Base-by-base conservation (phyloP, 2,888 invertebrate species). In the Buathra laborator region DNA sequence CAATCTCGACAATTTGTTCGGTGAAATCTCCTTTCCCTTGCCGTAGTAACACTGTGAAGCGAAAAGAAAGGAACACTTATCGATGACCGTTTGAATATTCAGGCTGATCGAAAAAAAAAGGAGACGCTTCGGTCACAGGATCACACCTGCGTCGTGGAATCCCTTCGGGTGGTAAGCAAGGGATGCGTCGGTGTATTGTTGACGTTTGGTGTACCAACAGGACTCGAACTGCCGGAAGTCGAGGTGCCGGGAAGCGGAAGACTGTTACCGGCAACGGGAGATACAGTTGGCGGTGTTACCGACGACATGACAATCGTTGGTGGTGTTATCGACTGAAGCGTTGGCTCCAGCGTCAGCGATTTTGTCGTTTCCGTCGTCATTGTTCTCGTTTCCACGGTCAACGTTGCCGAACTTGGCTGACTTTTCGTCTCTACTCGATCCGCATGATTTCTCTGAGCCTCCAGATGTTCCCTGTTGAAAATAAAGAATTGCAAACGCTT, bases 291-390 rank as follows among this genome's bases (percentile, higher is more conserved):
- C 16, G 97, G 97, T 48, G 97, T 97, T 24, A 97, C 97, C 81
- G 97, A 97, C 59, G 97, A 97, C 90, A 96, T 97, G 72, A 97
- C 96, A 83, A 97, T 98, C 24, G 97, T 97, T 4, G 98, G 97
- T 12, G 96, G 96, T 44, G 92, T 93, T 56, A 94, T 89, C 9
- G 91, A 89, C 37, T 92, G 84, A 56, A 94, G 87, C 4, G 91
- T 90, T 19, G 92, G 86, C 4, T 93, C 93, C 37, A 93, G 81
- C 12, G 84, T 89, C 43, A 92, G 75, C 46, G 87, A 90, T 62
- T 84, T 87, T 0, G 89, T 88, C 3, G 86, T 66, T 10, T 75
- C 83, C n/a, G 81, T 85, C 9, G 59, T 24, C 4, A 44, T 46
- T 6, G 77, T 19, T 16, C 81, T 90, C 59, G 78, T 56, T 19